Evolutionary conservation across 2,797 vertebrate genomes (phyloP).

Genomic region (Chiroxiphia lanceolata): DNA sequence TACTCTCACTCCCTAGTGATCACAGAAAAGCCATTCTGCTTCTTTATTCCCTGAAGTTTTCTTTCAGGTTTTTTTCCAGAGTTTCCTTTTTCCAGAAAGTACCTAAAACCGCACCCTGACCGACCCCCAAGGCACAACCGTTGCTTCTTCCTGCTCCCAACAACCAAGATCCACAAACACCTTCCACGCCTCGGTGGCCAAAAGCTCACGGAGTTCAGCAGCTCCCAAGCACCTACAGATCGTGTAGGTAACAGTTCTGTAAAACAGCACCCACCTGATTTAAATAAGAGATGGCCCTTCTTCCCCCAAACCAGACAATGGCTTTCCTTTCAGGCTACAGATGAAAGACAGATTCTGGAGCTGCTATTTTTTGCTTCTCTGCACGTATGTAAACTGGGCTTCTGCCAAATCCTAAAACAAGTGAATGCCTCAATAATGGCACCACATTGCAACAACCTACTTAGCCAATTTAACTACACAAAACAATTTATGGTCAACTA

Average conservation of each 20-base stretch:
- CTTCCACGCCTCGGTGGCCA: not conserved
- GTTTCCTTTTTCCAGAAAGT: not conserved
- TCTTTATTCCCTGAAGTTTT: not conserved
- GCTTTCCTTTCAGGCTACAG: conserved; percentile 3
- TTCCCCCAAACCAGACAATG: not conserved
- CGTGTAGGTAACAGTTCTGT: not conserved
- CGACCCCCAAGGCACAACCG: not conserved
- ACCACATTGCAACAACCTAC: conserved; percentile 30
- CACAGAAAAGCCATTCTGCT: not conserved
- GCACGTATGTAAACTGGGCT: not conserved
- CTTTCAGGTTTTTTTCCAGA: not conserved
- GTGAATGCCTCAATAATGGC: conserved; percentile 3
- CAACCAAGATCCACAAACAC: not conserved
- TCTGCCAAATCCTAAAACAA: conserved; percentile 39
- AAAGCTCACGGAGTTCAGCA: not conserved
- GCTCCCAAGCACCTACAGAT: not conserved
- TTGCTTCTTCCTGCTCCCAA: not conserved
- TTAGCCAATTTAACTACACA: not conserved
- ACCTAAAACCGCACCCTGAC: fast-evolving
- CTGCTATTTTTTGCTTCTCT: conserved; percentile 30
- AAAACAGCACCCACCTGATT: not conserved
- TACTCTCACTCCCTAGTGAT: not conserved
- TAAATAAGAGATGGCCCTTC: not conserved
- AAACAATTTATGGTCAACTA: conserved; percentile 15
- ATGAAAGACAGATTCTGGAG: not conserved